These are phyloP conservation scores for Zeuzera pyrina DNA, from an alignment of 2,888 invertebrate genomes.

Conservation along the genomic window DNA sequence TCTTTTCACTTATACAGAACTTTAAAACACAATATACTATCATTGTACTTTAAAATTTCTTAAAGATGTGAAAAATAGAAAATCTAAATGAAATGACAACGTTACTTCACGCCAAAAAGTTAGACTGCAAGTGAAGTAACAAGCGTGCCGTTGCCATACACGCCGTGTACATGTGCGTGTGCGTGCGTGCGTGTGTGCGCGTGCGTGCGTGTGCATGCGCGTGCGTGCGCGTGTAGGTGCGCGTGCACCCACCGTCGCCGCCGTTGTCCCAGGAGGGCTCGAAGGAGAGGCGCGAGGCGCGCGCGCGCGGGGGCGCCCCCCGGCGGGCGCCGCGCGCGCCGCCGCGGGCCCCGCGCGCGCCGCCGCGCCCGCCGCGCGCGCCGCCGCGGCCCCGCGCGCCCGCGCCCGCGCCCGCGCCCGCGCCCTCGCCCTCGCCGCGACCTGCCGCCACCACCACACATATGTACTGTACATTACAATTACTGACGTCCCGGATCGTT, in stretches of 20 bases:
- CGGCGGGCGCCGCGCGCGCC: slow-evolving; percentile 21
- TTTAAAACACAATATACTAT: too few species aligned
- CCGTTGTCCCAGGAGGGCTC: slow-evolving; percentile 24
- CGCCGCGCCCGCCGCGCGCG: slow-evolving; percentile 25
- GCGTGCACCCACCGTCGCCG: slow-evolving; percentile 16
- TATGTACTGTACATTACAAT: not conserved
- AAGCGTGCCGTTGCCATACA: not conserved
- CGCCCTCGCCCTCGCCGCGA: slow-evolving; percentile 29
- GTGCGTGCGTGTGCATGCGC: not conserved
- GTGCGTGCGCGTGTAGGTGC: not conserved
- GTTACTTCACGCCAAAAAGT: too few species aligned
- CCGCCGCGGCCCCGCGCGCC: slow-evolving; percentile 33
- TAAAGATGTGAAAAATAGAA: too few species aligned
- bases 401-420: slow-evolving; percentile 30
- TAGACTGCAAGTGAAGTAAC: too few species aligned
- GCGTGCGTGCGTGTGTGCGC: not conserved
- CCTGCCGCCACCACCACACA: slow-evolving; percentile 43
- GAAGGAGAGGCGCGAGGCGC: slow-evolving; percentile 15
- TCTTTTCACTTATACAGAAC: too few species aligned
- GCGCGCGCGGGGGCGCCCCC: slow-evolving; percentile 16
- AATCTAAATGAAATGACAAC: too few species aligned
- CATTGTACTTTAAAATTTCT: too few species aligned
- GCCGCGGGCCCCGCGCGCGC: slow-evolving; percentile 27
- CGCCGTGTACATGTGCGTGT: not conserved
- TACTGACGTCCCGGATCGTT: too few species aligned